Conservation (phyloP, 2,888 invertebrate species). For the Adelphocoris suturalis region DNA sequence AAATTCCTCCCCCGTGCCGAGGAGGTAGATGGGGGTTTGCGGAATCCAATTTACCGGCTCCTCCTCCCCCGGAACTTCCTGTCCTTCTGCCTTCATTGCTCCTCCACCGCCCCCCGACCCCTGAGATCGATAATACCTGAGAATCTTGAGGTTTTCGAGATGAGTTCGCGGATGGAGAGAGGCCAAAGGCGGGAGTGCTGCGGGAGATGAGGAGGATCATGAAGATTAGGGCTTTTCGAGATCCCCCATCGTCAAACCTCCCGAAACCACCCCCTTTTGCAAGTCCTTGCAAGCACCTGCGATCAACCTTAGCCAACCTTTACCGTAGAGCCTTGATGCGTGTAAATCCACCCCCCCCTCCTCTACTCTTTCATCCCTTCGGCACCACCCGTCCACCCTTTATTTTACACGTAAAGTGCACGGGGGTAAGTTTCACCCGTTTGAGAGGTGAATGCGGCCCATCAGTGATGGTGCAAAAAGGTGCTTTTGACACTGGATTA, state of each 20-base stretch:
- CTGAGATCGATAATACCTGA: slow-evolving; percentile 50
- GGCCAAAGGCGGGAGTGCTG: not conserved
- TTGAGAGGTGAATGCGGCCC: not conserved
- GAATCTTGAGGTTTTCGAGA: slow-evolving; percentile 59
- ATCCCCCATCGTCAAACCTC: slow-evolving; percentile 17
- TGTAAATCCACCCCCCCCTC: not conserved
- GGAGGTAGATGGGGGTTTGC: not conserved
- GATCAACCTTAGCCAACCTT: slow-evolving; percentile 23
- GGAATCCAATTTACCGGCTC: slow-evolving; percentile 50
- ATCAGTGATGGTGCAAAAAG: not conserved
- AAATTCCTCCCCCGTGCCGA: slow-evolving; percentile 3
- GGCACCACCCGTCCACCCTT: not conserved
- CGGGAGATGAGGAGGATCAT: slow-evolving; percentile 31
- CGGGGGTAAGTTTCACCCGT: not conserved
- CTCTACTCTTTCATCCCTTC: not conserved
- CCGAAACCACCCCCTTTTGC: not conserved
- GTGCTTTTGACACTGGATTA: not conserved
- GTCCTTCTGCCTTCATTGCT: not conserved
- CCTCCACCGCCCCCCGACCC: not conserved
- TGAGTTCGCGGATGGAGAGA: not conserved
- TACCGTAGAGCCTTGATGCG: not conserved
- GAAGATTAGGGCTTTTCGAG: slow-evolving; percentile 54
- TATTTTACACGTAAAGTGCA: not conserved
- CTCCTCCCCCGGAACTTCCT: not conserved
- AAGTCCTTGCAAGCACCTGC: not conserved